phyloP scores from a whole-genome alignment of 1,140 invertebrate genomes.

The Bombus balteatus region DNA sequence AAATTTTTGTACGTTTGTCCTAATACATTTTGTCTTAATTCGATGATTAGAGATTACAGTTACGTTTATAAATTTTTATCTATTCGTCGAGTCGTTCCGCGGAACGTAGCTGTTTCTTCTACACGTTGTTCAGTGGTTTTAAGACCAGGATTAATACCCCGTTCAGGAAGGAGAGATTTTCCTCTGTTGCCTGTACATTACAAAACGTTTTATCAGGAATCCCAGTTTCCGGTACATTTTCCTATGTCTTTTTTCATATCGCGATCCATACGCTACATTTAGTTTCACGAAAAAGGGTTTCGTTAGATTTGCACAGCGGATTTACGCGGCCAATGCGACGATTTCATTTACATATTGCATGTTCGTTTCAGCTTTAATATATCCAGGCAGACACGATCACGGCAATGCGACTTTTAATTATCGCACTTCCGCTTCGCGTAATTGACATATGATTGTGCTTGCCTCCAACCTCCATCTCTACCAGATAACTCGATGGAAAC shows the following conservation, averaged over 20 bases:
- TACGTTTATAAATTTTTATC: too few relatives aligned
- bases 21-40: too few relatives aligned
- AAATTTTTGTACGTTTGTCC: too few relatives aligned
- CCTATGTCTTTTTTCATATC: not conserved
- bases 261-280: not conserved
- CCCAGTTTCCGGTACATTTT: not conserved
- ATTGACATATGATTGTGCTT: slow-evolving; percentile 23
- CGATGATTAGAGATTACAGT: too few relatives aligned
- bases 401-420: slow-evolving; percentile 31
- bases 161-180: not conserved
- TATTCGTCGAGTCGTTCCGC: too few relatives aligned
- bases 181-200: not conserved
- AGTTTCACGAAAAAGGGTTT: not conserved
- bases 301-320: not conserved
- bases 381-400: not conserved
- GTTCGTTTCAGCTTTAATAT: slow-evolving; percentile 23
- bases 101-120: too few relatives aligned
- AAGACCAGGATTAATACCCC: not conserved
- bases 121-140: not conserved
- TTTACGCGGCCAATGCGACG: not conserved
- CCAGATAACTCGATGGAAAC: not conserved
- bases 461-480: not conserved
- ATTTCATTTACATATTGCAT: slow-evolving; percentile 10
- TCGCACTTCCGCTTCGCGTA: not conserved
- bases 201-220: not conserved